Evolutionary conservation across 2,113 vertebrate species (phyloP).

Genomic region (Apistogramma diplotaenia): DNA sequence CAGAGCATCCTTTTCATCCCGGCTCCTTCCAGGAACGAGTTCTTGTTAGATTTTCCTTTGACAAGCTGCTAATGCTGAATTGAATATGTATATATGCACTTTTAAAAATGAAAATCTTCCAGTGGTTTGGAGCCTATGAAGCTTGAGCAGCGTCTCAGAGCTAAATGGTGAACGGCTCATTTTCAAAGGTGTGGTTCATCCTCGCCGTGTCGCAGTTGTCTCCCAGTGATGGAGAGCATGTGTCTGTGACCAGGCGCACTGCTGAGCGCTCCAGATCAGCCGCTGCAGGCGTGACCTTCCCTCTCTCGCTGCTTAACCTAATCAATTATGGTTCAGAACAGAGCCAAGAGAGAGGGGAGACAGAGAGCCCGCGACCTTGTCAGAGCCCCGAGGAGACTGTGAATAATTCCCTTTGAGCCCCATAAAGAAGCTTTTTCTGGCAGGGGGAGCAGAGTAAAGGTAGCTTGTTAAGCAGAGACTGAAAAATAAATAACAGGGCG

Average conservation of each 20-base stretch:
- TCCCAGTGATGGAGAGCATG: conserved; percentile 67
- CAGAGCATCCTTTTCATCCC: conserved; percentile 21
- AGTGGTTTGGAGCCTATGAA: background rate
- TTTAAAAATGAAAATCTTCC: background rate
- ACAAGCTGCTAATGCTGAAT: background rate
- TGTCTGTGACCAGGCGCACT: conserved; percentile 49
- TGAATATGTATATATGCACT: conserved; percentile 16
- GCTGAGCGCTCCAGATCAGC: conserved; percentile 54
- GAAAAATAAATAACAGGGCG: conserved; percentile 26
- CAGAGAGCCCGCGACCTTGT: conserved; percentile 70
- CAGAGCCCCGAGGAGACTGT: conserved; percentile 74
- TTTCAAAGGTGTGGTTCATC: conserved; percentile 35
- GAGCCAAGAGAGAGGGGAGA: conserved; percentile 68
- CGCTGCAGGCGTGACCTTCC: conserved; percentile 72
- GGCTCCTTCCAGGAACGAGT: conserved; percentile 3
- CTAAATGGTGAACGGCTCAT: conserved; percentile 19
- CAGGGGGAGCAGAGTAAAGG: conserved; percentile 30
- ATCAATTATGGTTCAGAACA: conserved; percentile 81
- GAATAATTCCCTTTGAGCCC: conserved; percentile 79
- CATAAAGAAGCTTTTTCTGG: conserved; percentile 64
- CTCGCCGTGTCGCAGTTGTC: conserved; percentile 29
- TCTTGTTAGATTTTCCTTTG: conserved; percentile 21
- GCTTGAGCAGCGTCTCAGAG: background rate
- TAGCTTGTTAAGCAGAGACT: conserved; percentile 10
- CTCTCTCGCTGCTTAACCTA: conserved; percentile 77